These are phyloP conservation scores for Oryctes rhinoceros DNA, from an alignment of 1,140 invertebrate genomes.

Conservation along the genomic window DNA sequence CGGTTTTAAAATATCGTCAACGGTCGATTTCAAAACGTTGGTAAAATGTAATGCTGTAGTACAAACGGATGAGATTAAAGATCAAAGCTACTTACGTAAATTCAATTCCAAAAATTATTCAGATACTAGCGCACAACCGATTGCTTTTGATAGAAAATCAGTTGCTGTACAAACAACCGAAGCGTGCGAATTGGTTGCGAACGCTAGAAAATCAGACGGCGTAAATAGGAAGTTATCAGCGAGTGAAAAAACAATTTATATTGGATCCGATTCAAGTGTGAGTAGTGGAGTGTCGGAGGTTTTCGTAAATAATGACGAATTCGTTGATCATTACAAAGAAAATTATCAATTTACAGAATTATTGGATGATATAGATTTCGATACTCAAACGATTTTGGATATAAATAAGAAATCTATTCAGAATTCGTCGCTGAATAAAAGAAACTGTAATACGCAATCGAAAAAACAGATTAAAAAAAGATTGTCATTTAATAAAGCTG, in stretches of 20 bases:
- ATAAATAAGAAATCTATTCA: not conserved
- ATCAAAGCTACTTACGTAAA: not conserved
- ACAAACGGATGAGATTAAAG: not conserved
- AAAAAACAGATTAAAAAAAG: not conserved
- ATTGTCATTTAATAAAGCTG: not conserved
- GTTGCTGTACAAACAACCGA: not conserved
- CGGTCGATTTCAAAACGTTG: not conserved
- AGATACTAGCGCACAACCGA: not conserved
- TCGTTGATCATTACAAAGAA: not conserved
- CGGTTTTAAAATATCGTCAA: conserved; percentile 18
- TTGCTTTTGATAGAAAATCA: not conserved
- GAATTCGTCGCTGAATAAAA: not conserved
- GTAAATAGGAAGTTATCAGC: not conserved
- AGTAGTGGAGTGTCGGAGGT: not conserved
- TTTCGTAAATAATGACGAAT: not conserved
- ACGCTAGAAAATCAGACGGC: not conserved
- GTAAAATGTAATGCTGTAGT: not conserved
- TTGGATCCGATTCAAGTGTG: not conserved
- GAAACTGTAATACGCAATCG: not conserved
- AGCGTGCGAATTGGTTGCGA: not conserved
- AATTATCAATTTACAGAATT: conserved; percentile 21
- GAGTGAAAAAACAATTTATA: not conserved
- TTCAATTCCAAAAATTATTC: not conserved
- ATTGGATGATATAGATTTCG: not conserved
- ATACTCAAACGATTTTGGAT: not conserved